Base-by-base conservation (phyloP, 2,113 vertebrate genomes). In the Actenoides hombroni region DNA sequence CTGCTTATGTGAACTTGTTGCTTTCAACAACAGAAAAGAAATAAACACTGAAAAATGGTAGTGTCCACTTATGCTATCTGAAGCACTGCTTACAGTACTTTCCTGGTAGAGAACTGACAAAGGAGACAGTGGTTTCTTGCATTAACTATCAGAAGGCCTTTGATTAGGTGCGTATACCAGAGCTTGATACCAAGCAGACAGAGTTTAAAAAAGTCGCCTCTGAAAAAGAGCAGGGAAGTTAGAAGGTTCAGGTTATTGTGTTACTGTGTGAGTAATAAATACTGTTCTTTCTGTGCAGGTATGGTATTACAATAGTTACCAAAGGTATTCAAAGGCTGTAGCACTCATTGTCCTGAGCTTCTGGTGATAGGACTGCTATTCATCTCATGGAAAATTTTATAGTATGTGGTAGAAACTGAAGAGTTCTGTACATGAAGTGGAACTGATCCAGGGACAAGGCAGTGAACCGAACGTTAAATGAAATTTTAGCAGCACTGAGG, bases 321-420 rank as follows among this genome's bases (percentile, higher is more conserved):
- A 94, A 79, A 76, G 53, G 92, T 42, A 44, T 53, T 94, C 21
- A 29, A n/a, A 29, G 54, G 39, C 83, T 91, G 37, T 60, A 71
- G 76, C 65, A 63, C 63, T 83, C 80, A 71, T 39, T 91, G 77
- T 77, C 59, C 59, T 65, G 29, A 81, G 54, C 76, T 94, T 77
- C 90, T 74, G 64, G 57, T 54, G 83, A 91, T 81, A 81, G 23
- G 29, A 56, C 48, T 68, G 42, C 40, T 80, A 64, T 1, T 23
- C 2, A 51, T 68, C 77, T 95, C 68, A 80, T 83, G 81, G 84
- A 91, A 92, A 91, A 94, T 77, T 94, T 91, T 91, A 70, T 60
- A 46, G 65, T 56, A 89, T 91, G 70, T 60, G 51, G 65, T 51
- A 89, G 81, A 92, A 78, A 46, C 6, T 71, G 60, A 56, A 61